phyloP scores from a whole-genome alignment of 2,797 vertebrate genomes.

The Natrix natrix region DNA sequence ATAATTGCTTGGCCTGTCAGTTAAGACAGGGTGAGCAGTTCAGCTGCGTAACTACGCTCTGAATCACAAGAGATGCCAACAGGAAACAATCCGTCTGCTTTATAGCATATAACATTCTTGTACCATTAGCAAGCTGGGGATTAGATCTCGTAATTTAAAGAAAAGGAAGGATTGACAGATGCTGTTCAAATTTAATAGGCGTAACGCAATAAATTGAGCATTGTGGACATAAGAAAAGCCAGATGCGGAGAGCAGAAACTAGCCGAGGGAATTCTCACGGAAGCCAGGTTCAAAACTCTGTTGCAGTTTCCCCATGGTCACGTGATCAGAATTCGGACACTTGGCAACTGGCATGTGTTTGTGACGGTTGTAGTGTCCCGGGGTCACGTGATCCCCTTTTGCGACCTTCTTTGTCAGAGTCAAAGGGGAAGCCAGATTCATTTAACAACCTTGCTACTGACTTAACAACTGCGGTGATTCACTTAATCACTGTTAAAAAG shows the following conservation, averaged over 20 bases:
- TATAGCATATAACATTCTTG: neutral
- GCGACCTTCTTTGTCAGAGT: too few relatives aligned
- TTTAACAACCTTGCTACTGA: too few relatives aligned
- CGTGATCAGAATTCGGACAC: too few relatives aligned
- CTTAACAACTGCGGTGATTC: too few relatives aligned
- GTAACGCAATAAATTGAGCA: neutral
- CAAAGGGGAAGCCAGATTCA: too few relatives aligned
- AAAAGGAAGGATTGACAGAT: neutral
- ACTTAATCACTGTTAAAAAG: too few relatives aligned
- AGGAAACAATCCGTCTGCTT: constrained; percentile 41
- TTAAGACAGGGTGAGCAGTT: neutral
- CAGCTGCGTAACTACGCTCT: constrained; percentile 5
- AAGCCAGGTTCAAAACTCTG: neutral
- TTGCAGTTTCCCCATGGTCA: too few relatives aligned
- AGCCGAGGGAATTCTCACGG: neutral
- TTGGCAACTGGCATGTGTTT: too few relatives aligned
- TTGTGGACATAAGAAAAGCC: neutral
- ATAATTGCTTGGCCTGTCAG: neutral
- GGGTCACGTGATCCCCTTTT: too few relatives aligned
- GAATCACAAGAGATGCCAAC: constrained; percentile 35
- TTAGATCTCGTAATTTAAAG: neutral
- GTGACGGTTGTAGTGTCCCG: too few relatives aligned
- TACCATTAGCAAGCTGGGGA: neutral
- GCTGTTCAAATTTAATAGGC: neutral
- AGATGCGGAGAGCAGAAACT: neutral